Conservation (phyloP, 2,113 vertebrate species). For the Anhinga rufa region DNA sequence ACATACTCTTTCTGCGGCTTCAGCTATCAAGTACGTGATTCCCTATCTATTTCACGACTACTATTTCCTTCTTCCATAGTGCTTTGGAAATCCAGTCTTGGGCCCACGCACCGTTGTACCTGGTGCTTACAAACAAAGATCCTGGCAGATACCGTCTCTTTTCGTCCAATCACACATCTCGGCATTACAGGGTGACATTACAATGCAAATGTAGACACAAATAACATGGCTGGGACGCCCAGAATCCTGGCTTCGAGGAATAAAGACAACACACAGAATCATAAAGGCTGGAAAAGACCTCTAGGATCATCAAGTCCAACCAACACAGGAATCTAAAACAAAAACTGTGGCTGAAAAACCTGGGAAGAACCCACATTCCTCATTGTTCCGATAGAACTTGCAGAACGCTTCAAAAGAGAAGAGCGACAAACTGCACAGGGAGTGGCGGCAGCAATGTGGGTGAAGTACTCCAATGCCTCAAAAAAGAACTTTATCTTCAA, state of each 20-base stretch:
- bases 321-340: not conserved
- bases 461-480: not conserved
- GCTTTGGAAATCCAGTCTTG: not conserved
- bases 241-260: not conserved
- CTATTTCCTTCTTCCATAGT: not conserved
- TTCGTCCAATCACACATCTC: not conserved
- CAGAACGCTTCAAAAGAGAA: not conserved
- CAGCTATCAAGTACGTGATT: not conserved
- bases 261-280: not conserved
- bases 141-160: not conserved
- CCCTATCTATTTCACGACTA: not conserved
- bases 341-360: not conserved
- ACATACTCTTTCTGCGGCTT: not conserved
- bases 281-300: no score
- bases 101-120: not conserved
- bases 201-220: not conserved
- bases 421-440: not conserved
- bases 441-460: not conserved
- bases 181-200: not conserved
- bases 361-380: not conserved
- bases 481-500: not conserved
- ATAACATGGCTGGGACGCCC: accelerated
- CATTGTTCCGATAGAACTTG: not conserved
- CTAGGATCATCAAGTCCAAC: no score
- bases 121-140: not conserved